Evolutionary conservation across 2,797 vertebrate genomes (phyloP), one percentile per base, ranked within the genome.

Genomic region (Potorous gilbertii): DNA sequence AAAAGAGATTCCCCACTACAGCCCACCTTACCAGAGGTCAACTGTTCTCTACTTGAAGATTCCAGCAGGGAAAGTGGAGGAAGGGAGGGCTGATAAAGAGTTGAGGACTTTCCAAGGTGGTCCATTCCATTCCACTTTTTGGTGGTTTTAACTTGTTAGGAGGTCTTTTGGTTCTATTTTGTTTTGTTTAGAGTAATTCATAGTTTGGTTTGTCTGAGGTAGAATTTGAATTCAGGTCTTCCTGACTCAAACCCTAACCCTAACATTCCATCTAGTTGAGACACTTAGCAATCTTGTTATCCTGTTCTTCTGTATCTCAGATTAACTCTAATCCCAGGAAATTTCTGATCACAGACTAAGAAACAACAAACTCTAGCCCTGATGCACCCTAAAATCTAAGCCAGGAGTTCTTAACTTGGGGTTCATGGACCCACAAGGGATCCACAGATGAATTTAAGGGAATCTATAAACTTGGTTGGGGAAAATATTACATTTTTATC

Each of bases 311-410:
- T 74, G 34, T 5, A n/a, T 74, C 62, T 74, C 66, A 74, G 66
- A 9, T 81, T 81, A 46, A 46, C 50, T n/a, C 52, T 57, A 18
- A 91, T 95, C 62, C 93, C 27, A 91, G 55, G 27, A 93, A 92
- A 96, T 57, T 52, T 13, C 57, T 94, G 54, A 96, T 54, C 81
- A 96, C 87, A 95, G 31, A 56, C 8, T 87, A 50, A 95, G 29
- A 92, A 96, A 81, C 54, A 93, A 31, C 34, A 92, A 55, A 91
- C 81, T 92, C 55, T 93, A 46, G 56, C 1, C 59, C 50, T 46
- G 40, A 27, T 46, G 18, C 4, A 46, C 40, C 40, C 40, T 81
- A 81, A 46, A 2, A 46, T 46, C 40, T 81, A 81, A 81, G 21
- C 21, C 21, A 27, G 40, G 40, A 46, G 40, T 46, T 24, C 40